Evolutionary conservation across 1,140 invertebrate genomes (phyloP), one percentile per base, ranked within the genome.

Genomic region (Agrilus planipennis): DNA sequence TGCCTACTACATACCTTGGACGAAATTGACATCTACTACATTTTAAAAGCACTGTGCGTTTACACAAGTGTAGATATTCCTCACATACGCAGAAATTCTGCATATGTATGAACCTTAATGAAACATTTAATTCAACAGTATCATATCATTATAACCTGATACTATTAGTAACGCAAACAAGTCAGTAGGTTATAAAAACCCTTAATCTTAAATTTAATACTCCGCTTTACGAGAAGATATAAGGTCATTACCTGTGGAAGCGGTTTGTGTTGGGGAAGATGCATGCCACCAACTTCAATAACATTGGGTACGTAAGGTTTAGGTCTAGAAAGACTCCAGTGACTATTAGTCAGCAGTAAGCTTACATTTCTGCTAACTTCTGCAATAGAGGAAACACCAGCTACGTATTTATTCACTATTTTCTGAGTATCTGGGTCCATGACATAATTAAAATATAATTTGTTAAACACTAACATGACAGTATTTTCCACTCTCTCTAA

Each of bases 221-320:
- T n/a, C n/a, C n/a, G n/a, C n/a, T n/a, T n/a, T n/a, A n/a, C n/a
- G n/a, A n/a, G n/a, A n/a, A n/a, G n/a, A n/a, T n/a, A n/a, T n/a
- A n/a, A n/a, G n/a, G n/a, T n/a, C n/a, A n/a, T 66, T 39, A 39
- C 37, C 37, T 3, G 4, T 4, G 37, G 37, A n/a, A 39, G 37
- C 7, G 17, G 12, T 28, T 29, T 71, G 0, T 66, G 46, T 40
- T 69, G 42, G 4, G 20, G 57, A 1, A 50, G 29, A 49, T 58
- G 74, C 3, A 78, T 48, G 11, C 75, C 76, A 7, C 70, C 75
- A 14, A 78, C 64, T 57, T 77, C 72, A 3, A 77, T 48, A 1
- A 72, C 49, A 19, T 62, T 66, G 0, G 71, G 67, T 2, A 63
- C 55, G 9, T 54, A 54, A 0, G 70, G 66, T 27, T 61, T 61